Evolutionary conservation across 2,113 vertebrate species (phyloP), one percentile per base, ranked within the genome.

Genomic region (Bambusicola thoracicus): DNA sequence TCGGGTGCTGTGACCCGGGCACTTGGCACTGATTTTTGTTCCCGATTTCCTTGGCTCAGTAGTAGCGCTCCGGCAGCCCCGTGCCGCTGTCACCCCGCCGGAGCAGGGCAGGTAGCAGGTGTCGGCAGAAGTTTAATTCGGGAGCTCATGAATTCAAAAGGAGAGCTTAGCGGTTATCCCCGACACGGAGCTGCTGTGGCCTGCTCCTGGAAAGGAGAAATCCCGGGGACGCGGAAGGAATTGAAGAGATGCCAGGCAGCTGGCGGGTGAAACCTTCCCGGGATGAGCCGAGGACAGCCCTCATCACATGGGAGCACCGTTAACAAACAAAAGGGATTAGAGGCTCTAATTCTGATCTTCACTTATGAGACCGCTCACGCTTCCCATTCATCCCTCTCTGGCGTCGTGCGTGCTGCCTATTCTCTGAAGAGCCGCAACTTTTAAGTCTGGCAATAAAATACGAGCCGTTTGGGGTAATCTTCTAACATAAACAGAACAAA

Each of bases 81-180:
- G 65, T 20, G 69, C 77, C 9, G 9, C 51, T 46, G 73, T 34
- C 51, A 66, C 63, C 85, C 56, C 72, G 73, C 76, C 78, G 55
- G 55, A 38, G 41, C 61, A 83, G 70, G 67, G 48, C 70, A 89
- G 92, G 93, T 91, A 96, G 96, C 97, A 96, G 96, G 95, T 97
- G 95, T 93, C 94, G 95, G 93, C 74, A 76, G 83, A 94, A 95
- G 92, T 95, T 96, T 92, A 95, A 97, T 97, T 95, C 96, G 95
- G 92, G 94, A 94, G 90, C 93, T 94, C 87, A 93, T 86, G 91
- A 94, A 95, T 96, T 96, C 89, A 53, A 94, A 95, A 92, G 87
- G 91, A 84, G 81, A 92, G 89, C 95, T 97, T 85, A 91, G 61
- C 32, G 2, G 72, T 91, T 95, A 93, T 94, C 96, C 94, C 85